A percentile compares a stretch with the other conserved stretches of the same genome.
phyloP scores from a whole-genome alignment of 2,113 vertebrate species.

The Meriones unguiculatus region DNA sequence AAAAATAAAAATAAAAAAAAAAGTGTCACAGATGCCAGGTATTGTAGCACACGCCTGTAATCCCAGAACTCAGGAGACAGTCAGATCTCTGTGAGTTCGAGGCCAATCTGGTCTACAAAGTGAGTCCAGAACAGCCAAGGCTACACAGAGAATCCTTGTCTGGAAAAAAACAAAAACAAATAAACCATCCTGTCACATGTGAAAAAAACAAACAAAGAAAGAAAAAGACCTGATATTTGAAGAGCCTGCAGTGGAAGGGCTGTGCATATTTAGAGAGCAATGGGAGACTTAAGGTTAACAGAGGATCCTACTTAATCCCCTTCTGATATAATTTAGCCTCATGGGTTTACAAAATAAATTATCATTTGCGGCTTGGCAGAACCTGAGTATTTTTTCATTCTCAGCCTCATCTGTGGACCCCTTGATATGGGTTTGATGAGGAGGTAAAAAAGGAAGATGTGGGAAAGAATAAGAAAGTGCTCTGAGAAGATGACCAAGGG shows the following conservation, averaged over 20 bases:
- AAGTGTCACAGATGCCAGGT: too few species aligned
- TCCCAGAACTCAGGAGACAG: too few species aligned
- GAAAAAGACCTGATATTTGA: too few species aligned
- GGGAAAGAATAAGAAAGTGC: neutral
- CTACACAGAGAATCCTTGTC: too few species aligned
- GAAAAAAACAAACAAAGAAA: too few species aligned
- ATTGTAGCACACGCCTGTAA: too few species aligned
- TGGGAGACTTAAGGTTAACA: neutral
- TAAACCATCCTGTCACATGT: too few species aligned
- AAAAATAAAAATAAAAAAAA: too few species aligned
- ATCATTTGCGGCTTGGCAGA: neutral
- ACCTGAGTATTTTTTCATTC: neutral
- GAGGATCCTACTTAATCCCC: neutral
- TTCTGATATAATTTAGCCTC: neutral
- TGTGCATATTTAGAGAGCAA: neutral
- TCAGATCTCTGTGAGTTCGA: too few species aligned
- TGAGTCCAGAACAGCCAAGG: too few species aligned
- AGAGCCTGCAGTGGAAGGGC: neutral
- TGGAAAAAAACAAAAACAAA: too few species aligned
- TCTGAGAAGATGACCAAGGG: neutral
- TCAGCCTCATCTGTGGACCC: neutral
- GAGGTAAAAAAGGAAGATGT: neutral
- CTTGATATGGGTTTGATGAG: neutral
- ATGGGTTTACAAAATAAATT: neutral
- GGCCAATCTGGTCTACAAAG: too few species aligned